Percentiles rank a stretch among this genome's conserved stretches.
Evolutionary conservation across 2,113 vertebrate genomes (phyloP).

Genomic region (Electrona antarctica): DNA sequence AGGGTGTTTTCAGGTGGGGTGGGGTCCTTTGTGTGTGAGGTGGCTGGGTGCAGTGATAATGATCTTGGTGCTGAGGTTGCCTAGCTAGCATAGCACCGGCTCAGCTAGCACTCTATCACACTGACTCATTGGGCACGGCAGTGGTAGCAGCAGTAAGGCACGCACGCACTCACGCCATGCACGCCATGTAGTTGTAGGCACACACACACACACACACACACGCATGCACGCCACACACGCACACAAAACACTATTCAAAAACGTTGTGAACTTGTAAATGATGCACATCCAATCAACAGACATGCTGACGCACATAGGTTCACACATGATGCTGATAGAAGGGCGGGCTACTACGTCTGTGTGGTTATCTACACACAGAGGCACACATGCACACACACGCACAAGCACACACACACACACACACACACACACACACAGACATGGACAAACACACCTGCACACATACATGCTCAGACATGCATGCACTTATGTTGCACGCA

Average conservation of each 20-base stretch:
- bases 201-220: neutral
- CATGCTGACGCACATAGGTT: too few relatives aligned
- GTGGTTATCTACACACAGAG: too few relatives aligned
- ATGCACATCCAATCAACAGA: too few relatives aligned
- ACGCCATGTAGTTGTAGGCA: too few relatives aligned
- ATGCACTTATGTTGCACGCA: neutral
- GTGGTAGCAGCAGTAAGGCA: neutral
- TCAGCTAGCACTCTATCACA: slow-evolving; percentile 41
- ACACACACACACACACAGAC: neutral
- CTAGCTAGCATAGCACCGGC: slow-evolving; percentile 30
- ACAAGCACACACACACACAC: slow-evolving; percentile 9
- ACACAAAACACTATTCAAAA: neutral
- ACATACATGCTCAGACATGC: slow-evolving; percentile 4
- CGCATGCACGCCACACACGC: neutral
- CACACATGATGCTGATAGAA: too few relatives aligned
- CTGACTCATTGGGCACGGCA: slow-evolving; percentile 63
- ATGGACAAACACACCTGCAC: neutral
- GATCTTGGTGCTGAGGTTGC: slow-evolving; percentile 49
- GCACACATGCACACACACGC: slow-evolving; percentile 18
- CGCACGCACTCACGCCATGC: slow-evolving; percentile 2
- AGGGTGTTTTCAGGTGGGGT: neutral
- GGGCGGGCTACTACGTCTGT: too few relatives aligned
- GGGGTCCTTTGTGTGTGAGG: slow-evolving; percentile 14
- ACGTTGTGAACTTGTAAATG: too few relatives aligned
- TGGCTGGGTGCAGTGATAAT: slow-evolving; percentile 38